Conservation (phyloP, 2,888 invertebrate genomes). For the Agrochola lota region DNA sequence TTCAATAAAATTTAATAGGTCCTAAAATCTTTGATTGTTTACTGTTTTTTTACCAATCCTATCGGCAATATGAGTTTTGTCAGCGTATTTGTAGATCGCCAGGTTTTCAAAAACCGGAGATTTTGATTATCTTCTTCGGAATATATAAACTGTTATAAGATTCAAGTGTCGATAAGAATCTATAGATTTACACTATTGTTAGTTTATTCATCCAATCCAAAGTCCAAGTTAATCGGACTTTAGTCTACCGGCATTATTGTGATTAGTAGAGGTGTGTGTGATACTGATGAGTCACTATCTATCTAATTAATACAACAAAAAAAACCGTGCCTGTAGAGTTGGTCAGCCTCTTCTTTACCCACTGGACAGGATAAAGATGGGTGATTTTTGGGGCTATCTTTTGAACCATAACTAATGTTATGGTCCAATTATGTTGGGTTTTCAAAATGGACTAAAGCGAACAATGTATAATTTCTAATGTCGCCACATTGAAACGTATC, state of each 20-base stretch:
- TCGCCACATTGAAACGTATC: too few species aligned
- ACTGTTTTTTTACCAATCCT: neutral
- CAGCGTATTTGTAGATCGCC: neutral
- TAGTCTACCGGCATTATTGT: constrained; percentile 5
- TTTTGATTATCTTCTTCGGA: neutral
- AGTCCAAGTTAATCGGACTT: constrained; percentile 8
- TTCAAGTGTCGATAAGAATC: constrained; percentile 1
- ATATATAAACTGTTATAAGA: neutral
- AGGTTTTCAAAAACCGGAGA: neutral
- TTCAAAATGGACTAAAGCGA: too few species aligned
- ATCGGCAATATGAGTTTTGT: neutral
- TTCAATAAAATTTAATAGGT: neutral
- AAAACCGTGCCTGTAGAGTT: neutral
- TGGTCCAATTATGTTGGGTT: too few species aligned
- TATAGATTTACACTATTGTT: constrained; percentile 6
- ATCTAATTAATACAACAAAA: neutral
- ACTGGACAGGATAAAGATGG: neutral
- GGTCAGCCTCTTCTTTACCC: neutral
- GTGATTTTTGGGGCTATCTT: neutral
- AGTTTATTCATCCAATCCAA: neutral
- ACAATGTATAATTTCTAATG: too few species aligned
- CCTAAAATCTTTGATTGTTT: neutral
- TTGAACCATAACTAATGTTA: neutral
- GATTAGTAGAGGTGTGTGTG: neutral
- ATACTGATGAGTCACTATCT: neutral